These are phyloP conservation scores for Tetraneura akinire DNA, from an alignment of 1,140 invertebrate species.

Conservation along the genomic window DNA sequence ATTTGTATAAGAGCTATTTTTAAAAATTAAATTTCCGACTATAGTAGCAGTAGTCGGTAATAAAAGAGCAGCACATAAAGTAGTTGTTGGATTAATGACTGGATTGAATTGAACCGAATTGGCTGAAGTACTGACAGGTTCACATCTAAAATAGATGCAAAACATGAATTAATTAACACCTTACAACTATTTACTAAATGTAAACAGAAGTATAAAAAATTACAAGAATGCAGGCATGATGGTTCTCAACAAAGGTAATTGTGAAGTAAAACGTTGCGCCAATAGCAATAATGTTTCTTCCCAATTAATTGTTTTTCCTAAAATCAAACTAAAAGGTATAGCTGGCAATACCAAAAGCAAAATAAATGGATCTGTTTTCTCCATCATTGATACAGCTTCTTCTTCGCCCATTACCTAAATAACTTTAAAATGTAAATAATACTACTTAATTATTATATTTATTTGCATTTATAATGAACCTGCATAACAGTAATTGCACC, in stretches of 20 bases:
- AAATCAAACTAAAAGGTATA: constrained; percentile 87
- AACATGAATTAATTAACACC: constrained; percentile 25
- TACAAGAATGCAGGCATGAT: constrained; percentile 74
- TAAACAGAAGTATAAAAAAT: constrained; percentile 53
- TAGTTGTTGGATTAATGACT: constrained; percentile 85
- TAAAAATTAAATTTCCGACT: constrained; percentile 88
- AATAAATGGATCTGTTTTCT: constrained; percentile 88
- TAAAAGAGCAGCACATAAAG: constrained; percentile 91
- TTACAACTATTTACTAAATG: neutral
- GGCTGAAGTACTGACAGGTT: no score
- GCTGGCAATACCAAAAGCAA: constrained; percentile 88
- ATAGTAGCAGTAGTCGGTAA: constrained; percentile 91
- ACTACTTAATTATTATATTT: constrained; percentile 27
- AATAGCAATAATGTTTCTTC: constrained; percentile 87
- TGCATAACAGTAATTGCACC: constrained; percentile 97
- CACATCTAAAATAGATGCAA: no score
- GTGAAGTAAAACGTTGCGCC: constrained; percentile 70
- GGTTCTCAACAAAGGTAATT: constrained; percentile 75
- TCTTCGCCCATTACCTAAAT: constrained; percentile 85
- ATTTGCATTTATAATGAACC: constrained; percentile 61
- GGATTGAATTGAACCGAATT: no score
- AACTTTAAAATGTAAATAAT: constrained; percentile 10
- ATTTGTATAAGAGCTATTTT: constrained; percentile 79
- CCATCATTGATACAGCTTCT: constrained; percentile 91
- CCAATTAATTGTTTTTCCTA: constrained; percentile 92